Evolutionary conservation across 2,797 vertebrate species (phyloP).

Genomic region (Okamejei kenojei): DNA sequence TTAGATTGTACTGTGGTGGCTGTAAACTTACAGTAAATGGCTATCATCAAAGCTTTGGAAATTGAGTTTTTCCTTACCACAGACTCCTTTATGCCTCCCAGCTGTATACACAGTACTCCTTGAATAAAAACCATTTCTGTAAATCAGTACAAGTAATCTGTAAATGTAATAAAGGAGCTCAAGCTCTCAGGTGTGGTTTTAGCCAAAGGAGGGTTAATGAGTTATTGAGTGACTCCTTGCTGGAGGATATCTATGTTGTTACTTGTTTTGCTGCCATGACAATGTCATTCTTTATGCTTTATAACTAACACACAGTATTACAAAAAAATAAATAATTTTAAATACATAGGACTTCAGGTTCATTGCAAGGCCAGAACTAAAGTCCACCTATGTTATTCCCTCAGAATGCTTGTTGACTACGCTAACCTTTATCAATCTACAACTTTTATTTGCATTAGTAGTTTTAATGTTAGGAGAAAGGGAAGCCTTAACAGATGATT

Average conservation of each 20-base stretch:
- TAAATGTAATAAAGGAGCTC: conserved; percentile 40
- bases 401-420: background rate
- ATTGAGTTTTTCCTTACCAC: background rate
- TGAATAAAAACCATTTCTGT: conserved; percentile 15
- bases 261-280: conserved; percentile 48
- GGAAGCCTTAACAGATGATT: background rate
- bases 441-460: background rate
- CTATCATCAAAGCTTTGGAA: conserved; percentile 7
- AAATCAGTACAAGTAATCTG: conserved; percentile 29
- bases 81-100: conserved; percentile 1
- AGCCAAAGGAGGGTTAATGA: conserved; percentile 49
- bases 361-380: conserved; percentile 29
- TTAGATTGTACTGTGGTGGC: background rate
- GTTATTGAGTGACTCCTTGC: conserved; percentile 50
- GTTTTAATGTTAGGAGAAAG: background rate
- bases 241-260: conserved; percentile 45
- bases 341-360: conserved; percentile 27
- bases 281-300: conserved; percentile 41
- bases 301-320: conserved; percentile 35
- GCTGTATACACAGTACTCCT: conserved; percentile 10
- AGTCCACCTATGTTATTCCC: conserved; percentile 20
- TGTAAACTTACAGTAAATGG: conserved; percentile 1
- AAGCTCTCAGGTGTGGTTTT: conserved; percentile 48
- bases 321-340: conserved; percentile 18
- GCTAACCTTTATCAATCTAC: conserved; percentile 3